Evolutionary conservation across 2,113 vertebrate species (phyloP).

Genomic region (Chlorodrepanis virens): DNA sequence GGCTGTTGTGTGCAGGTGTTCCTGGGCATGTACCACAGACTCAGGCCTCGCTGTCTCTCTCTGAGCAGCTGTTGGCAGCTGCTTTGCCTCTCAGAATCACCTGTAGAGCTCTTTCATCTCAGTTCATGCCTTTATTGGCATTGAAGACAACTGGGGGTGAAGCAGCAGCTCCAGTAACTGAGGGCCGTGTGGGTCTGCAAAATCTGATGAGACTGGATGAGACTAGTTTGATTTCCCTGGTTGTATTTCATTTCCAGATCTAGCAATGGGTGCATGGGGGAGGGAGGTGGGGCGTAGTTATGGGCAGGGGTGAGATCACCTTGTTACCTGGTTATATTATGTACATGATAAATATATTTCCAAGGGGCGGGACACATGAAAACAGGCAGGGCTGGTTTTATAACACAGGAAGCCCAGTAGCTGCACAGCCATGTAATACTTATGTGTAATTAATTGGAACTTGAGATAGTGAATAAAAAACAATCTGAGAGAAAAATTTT

Average conservation of each 20-base stretch:
- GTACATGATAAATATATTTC: background rate
- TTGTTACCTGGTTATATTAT: background rate
- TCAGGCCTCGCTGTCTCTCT: background rate
- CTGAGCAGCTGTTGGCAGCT: background rate
- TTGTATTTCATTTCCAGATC: background rate
- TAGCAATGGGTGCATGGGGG: background rate
- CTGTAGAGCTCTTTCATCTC: background rate
- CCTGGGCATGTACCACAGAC: background rate
- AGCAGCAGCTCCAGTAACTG: background rate
- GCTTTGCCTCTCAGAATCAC: background rate
- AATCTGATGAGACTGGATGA: background rate
- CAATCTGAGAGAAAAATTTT: conserved; percentile 4
- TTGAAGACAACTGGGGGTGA: background rate
- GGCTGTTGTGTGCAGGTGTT: background rate
- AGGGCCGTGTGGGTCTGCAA: background rate
- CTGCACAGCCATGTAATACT: background rate
- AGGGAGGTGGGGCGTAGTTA: background rate
- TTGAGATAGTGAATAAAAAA: conserved; percentile 18
- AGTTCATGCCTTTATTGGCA: background rate
- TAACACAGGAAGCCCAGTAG: background rate
- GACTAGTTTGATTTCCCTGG: background rate
- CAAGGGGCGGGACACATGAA: background rate
- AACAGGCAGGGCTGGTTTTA: background rate
- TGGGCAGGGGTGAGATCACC: background rate
- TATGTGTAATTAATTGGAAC: background rate